Base-by-base conservation (phyloP, 1,140 invertebrate genomes). In the Caenorhabditis tropicalis region DNA sequence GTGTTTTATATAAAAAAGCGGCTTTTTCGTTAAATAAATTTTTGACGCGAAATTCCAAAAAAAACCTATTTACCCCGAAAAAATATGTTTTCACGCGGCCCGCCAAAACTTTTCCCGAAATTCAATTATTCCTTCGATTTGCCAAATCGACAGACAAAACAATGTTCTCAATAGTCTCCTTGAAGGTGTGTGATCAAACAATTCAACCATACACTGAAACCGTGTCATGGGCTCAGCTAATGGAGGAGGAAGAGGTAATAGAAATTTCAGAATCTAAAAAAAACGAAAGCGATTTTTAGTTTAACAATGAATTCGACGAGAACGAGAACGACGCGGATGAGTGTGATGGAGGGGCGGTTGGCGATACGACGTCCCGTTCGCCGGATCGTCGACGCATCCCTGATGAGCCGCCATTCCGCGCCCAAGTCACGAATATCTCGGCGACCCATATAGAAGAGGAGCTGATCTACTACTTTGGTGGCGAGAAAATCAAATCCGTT, bases 391-490 rank as follows among this genome's bases (percentile, higher is more conserved):
- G 36, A 19, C 1, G 21, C 2, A 39, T 74, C 12, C 65, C 65
- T 2, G 36, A 39, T 6, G 7, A 33, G 0, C 29, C 65, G 4
- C 65, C 65, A 1, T 74, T 74, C 65, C 65, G 65, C 19, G 65
- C 33, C 19, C 65, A 74, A 74, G 15, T 74, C 36, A 43, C 65
- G 5, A 74, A 74, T 24, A 74, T 74, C 65, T 74, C 65, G 24
- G 43, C 65, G 10, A 12, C 33, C 24, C 65, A 74, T 29, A n/a
- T 74, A 0, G 65, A 74, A 43, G 65, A 74, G 36, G 65, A 74
- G 65, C n/a, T 74, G 10, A 43, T 74, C 36, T 74, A 43, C 65
- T 74, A 74, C 16, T 74, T 74, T 31, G 65, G 65, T 7, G 65
- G 65, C 15, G 65, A 74, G 2, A 4, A 39, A 24, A 74, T 74